phyloP scores from a whole-genome alignment of 2,113 vertebrate species.

The Calidris pygmaea region DNA sequence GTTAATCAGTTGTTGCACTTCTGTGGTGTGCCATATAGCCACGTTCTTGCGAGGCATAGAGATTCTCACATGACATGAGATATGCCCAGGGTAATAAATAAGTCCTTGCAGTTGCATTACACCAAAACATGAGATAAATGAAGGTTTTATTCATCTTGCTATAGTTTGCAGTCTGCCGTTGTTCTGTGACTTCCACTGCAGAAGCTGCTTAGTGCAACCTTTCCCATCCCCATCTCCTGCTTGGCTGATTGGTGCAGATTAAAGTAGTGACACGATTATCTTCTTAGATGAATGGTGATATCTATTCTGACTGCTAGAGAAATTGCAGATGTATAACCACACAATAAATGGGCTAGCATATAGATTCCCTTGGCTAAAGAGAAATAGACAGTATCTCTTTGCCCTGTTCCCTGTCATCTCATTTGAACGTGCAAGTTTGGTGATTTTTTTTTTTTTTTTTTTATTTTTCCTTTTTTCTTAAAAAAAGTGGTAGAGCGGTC shows the following conservation, averaged over 20 bases:
- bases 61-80: not conserved
- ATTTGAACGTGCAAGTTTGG: accelerated
- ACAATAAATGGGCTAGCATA: not conserved
- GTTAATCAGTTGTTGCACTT: not conserved
- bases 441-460: not conserved
- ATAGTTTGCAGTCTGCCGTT: not conserved
- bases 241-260: not conserved
- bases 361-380: not conserved
- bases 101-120: not conserved
- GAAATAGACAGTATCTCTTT: not conserved
- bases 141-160: not conserved
- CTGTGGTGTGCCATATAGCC: not conserved
- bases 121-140: not conserved
- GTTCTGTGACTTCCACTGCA: not conserved
- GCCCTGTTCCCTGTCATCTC: not conserved
- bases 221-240: not conserved
- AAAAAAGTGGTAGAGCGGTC: accelerated
- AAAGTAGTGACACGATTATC: not conserved
- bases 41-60: not conserved
- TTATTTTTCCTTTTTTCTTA: not conserved
- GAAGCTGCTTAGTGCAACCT: not conserved
- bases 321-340: accelerated
- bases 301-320: not conserved
- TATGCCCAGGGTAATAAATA: not conserved
- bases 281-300: not conserved